A percentile compares a stretch with the other conserved stretches of the same genome.
These are phyloP conservation scores for Ormyrus thymus DNA, from an alignment of 2,888 invertebrate species.

Conservation along the genomic window DNA sequence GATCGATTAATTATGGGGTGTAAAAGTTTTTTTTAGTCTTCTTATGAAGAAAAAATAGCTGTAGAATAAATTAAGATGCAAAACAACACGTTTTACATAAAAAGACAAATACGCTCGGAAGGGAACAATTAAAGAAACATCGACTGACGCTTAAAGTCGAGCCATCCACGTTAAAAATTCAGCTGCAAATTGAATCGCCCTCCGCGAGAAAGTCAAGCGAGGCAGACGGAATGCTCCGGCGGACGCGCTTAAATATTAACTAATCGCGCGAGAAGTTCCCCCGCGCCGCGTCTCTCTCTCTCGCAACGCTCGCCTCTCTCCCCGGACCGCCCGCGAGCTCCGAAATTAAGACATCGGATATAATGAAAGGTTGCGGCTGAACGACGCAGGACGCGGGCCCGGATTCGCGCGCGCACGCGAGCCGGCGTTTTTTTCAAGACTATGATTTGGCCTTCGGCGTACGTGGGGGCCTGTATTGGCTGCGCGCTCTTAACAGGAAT, in stretches of 20 bases:
- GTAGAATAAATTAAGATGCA: too few relatives aligned
- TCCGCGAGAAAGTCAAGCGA: too few relatives aligned
- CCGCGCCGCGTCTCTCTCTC: neutral
- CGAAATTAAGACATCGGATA: constrained; percentile 53
- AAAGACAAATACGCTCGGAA: too few relatives aligned
- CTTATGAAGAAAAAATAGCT: too few relatives aligned
- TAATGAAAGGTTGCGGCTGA: constrained; percentile 48
- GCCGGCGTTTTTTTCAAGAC: constrained; percentile 31
- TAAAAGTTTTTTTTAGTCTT: too few relatives aligned
- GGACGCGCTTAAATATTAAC: constrained; percentile 19
- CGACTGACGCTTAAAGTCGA: too few relatives aligned
- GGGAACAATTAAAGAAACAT: too few relatives aligned
- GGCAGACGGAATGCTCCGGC: neutral
- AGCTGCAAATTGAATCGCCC: too few relatives aligned
- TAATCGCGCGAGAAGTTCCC: constrained; percentile 29
- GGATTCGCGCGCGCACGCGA: neutral
- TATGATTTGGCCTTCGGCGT: constrained; percentile 46
- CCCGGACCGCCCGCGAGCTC: constrained; percentile 44
- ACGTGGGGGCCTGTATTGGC: constrained; percentile 4
- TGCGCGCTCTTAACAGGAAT: constrained; percentile 15
- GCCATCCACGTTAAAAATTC: too few relatives aligned
- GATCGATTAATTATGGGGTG: too few relatives aligned
- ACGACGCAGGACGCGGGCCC: constrained; percentile 39
- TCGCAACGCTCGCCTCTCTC: neutral
- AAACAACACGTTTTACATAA: too few relatives aligned